Percentiles rank a stretch among this genome's conserved stretches.
Evolutionary conservation across 2,113 vertebrate species (phyloP).

Genomic region (Thunnus thynnus): DNA sequence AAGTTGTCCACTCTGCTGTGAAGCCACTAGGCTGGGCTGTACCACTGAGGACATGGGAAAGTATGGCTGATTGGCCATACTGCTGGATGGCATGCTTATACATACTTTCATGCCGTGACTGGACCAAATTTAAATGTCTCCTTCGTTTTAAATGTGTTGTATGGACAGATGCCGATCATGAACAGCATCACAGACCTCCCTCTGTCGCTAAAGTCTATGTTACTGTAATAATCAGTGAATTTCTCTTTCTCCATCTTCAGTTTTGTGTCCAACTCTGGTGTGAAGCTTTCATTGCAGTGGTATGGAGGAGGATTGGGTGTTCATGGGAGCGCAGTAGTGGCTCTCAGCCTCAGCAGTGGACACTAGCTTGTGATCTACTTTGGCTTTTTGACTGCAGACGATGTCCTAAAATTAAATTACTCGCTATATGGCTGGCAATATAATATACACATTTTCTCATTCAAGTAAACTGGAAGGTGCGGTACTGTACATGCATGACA

Average conservation of each 20-base stretch:
- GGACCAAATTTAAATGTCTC: background rate
- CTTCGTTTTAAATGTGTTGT: background rate
- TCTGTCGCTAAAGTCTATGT: background rate
- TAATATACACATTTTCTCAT: no score
- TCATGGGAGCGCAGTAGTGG: no score
- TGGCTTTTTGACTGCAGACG: background rate
- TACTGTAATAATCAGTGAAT: no score
- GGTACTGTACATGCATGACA: no score
- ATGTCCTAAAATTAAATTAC: background rate
- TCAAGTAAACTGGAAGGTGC: no score
- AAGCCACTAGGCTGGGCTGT: slow-evolving; percentile 62
- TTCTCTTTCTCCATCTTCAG: background rate
- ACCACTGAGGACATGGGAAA: slow-evolving; percentile 62
- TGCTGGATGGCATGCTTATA: background rate
- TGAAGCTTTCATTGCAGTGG: no score
- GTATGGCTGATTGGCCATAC: background rate
- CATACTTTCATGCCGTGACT: background rate
- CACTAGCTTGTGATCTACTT: background rate
- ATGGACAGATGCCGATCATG: background rate
- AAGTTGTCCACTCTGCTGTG: slow-evolving; percentile 63
- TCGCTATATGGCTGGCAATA: background rate
- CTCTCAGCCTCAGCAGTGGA: no score
- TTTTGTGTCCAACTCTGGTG: background rate
- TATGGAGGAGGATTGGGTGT: no score
- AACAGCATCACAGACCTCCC: background rate